Evolutionary conservation across 2,113 vertebrate species (phyloP), one percentile per base, ranked within the genome.

Genomic region (Thamnaconus septentrionalis): DNA sequence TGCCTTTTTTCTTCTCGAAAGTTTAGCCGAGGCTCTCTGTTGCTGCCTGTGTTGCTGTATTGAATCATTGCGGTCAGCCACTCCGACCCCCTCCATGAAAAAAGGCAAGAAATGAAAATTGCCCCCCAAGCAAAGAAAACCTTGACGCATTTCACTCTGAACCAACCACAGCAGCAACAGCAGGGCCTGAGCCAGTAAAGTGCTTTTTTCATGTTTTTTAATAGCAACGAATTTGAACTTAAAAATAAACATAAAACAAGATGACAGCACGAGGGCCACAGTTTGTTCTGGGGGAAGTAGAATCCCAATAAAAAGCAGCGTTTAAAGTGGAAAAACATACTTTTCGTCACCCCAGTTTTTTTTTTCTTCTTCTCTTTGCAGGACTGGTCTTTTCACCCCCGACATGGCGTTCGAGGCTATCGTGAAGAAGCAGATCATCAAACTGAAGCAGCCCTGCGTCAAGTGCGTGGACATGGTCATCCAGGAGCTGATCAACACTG

Each of bases 341-440:
- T 11, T 46, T 18, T 41, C 40, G 56, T 62, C 39, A 39, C 4
- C 3, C 3, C 5, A 41, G 11, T 42, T 5, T 3, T 4, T 41
- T 2, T 5, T n/a, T 8, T 56, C 11, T 41, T 40, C 18, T 66
- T 18, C 45, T 18, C 6, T 47, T 70, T 64, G 73, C 80, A 98
- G 96, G 92, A 98, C 96, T 1, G 96, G 96, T 75, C 93, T 98
- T 61, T 98, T 98, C 88, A 98, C 96, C 7, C 96, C 96, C 0
- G 96, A 98, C 83, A 86, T 98, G 95, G 96, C 96, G 0, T 98
- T 98, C 76, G 96, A 98, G 85, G 95, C 96, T 68, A 98, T 98
- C 0, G 96, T 98, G 69, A 98, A 98, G 89, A 98, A 98, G 88
- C 96, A 98, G 89, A 71, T 98, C 51, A 93, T 98, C 82, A 97